phyloP scores from a whole-genome alignment of 92 coral and sea anemone genomes.

The Zoanthus sansibaricus region DNA sequence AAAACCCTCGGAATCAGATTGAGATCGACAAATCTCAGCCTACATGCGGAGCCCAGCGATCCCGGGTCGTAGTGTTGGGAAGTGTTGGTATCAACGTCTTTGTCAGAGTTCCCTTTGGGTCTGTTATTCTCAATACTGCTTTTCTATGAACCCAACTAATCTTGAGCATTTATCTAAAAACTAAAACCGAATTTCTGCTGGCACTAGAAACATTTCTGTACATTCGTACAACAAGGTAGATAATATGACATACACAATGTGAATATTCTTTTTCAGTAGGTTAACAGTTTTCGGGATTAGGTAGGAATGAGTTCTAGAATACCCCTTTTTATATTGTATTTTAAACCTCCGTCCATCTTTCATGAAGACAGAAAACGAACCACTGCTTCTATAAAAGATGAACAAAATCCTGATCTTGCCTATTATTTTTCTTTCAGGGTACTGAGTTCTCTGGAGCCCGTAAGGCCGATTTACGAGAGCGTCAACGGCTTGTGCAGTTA shows the following conservation, averaged over 20 bases:
- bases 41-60: too few relatives aligned
- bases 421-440: slow-evolving; percentile 63
- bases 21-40: too few relatives aligned
- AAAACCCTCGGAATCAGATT: too few relatives aligned
- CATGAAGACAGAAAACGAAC: not conserved
- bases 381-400: not conserved
- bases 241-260: not conserved
- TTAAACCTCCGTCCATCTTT: not conserved
- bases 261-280: not conserved
- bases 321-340: not conserved
- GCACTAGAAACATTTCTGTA: too few relatives aligned
- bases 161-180: too few relatives aligned
- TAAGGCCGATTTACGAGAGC: slow-evolving; percentile 92
- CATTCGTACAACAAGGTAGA: too few relatives aligned
- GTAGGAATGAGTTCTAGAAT: not conserved
- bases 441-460: slow-evolving; percentile 98
- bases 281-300: not conserved
- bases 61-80: too few relatives aligned
- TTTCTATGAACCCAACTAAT: too few relatives aligned
- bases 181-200: too few relatives aligned
- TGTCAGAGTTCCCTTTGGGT: too few relatives aligned
- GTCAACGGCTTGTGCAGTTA: slow-evolving; percentile 95
- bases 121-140: too few relatives aligned
- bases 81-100: too few relatives aligned
- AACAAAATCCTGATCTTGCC: not conserved